Percentiles rank a stretch among this genome's conserved stretches.
Evolutionary conservation across 2,113 vertebrate genomes (phyloP).

Genomic region (Chaetodon auriga): DNA sequence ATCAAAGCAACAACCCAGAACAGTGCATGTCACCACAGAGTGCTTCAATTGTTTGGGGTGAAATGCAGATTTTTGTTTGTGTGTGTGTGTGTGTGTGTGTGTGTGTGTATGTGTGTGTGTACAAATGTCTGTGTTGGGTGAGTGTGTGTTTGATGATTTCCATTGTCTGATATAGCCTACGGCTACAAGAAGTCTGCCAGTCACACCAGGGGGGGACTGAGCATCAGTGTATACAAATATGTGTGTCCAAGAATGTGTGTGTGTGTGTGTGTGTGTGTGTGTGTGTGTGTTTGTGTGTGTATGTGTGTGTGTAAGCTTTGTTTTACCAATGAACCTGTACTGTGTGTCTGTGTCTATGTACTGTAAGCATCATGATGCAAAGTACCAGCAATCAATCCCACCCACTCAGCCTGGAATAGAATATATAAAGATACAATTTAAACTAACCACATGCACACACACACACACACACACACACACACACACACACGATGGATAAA

Average conservation of each 20-base stretch:
- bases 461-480: conserved; percentile 1
- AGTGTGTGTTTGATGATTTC: conserved; percentile 25
- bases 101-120: conserved; percentile 34
- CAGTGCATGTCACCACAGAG: conserved; percentile 46
- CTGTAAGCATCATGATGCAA: conserved; percentile 66
- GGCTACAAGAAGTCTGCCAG: conserved; percentile 50
- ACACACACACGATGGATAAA: not conserved
- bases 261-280: conserved; percentile 2
- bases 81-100: conserved; percentile 20
- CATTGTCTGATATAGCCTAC: conserved; percentile 51
- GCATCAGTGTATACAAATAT: conserved; percentile 14
- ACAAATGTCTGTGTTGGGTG: not conserved
- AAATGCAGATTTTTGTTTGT: conserved; percentile 43
- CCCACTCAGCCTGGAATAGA: conserved; percentile 17
- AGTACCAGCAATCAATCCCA: conserved; percentile 66
- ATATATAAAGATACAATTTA: conserved; percentile 15
- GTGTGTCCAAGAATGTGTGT: conserved; percentile 1
- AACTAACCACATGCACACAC: conserved; percentile 30
- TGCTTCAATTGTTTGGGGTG: conserved; percentile 44
- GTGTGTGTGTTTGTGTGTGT: conserved; percentile 30
- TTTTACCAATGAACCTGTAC: conserved; percentile 43
- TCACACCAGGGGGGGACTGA: conserved; percentile 14
- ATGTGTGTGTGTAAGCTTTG: conserved; percentile 18
- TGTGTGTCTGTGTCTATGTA: conserved; percentile 18
- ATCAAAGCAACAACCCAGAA: conserved; percentile 69